A percentile compares a stretch with the other conserved stretches of the same genome.
Conservation (phyloP, 2,888 invertebrate genomes). For the Pseudococcus longispinus region DNA sequence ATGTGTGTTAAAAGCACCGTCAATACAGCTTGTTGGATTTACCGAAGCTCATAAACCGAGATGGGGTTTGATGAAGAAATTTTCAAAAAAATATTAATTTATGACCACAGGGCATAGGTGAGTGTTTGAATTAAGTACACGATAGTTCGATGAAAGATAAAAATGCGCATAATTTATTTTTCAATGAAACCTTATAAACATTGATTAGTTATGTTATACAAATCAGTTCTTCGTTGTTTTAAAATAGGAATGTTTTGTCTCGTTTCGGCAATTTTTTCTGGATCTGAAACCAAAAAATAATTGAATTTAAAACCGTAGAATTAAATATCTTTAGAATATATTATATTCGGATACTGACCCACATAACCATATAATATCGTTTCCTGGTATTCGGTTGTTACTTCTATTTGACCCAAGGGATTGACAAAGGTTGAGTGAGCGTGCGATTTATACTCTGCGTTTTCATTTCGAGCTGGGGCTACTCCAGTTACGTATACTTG, state of each 20-base stretch:
- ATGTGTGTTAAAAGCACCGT: conserved; percentile 94
- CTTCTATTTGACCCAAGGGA: conserved; percentile 83
- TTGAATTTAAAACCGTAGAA: background rate
- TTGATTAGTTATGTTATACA: conserved; percentile 69
- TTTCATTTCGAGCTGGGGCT: conserved; percentile 79
- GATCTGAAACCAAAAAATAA: conserved; percentile 68
- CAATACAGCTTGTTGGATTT: conserved; percentile 87
- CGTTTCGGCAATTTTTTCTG: conserved; percentile 75
- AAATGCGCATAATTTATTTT: background rate
- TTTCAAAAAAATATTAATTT: conserved; percentile 82
- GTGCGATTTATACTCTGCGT: conserved; percentile 82
- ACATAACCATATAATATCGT: conserved; percentile 77
- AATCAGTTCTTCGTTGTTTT: conserved; percentile 75
- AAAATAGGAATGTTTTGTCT: conserved; percentile 84
- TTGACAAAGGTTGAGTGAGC: conserved; percentile 84
- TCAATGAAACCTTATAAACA: conserved; percentile 57
- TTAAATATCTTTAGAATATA: background rate
- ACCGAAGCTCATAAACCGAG: conserved; percentile 96
- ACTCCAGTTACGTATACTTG: conserved; percentile 87
- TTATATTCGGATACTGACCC: conserved; percentile 66
- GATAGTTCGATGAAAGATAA: background rate
- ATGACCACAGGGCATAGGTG: background rate
- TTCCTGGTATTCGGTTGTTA: conserved; percentile 74
- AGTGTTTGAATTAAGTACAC: background rate
- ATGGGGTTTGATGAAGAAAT: conserved; percentile 84